phyloP scores from a whole-genome alignment of 2,888 invertebrate genomes.

The Tromatobia lineatoria region DNA sequence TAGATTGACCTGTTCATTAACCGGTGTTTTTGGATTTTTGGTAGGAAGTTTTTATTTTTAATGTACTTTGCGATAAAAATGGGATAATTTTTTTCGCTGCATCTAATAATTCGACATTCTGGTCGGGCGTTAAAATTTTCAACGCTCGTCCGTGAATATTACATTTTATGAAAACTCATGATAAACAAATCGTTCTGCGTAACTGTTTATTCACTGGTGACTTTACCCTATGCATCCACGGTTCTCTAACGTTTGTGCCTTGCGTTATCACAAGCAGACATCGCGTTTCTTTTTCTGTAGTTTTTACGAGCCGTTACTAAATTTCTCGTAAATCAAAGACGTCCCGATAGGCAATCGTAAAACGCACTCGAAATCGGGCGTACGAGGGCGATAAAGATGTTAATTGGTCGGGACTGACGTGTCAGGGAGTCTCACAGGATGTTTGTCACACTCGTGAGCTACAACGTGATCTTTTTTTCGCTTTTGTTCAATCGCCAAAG shows the following conservation, averaged over 20 bases:
- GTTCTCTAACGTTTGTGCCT: neutral
- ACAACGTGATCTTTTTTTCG: slow-evolving; percentile 1
- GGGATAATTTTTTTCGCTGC: no score
- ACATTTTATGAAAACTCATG: no score
- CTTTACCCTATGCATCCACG: neutral
- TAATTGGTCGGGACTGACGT: slow-evolving; percentile 24
- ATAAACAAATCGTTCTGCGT: no score
- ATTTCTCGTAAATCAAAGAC: slow-evolving; percentile 5
- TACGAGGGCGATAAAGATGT: slow-evolving; percentile 12
- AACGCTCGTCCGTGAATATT: no score
- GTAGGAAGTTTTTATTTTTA: no score
- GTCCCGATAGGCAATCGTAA: neutral
- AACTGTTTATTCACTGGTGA: no score
- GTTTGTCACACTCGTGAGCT: slow-evolving; percentile 13
- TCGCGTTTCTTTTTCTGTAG: neutral
- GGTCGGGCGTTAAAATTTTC: no score
- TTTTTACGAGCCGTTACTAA: neutral
- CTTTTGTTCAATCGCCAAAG: neutral
- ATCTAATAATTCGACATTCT: no score
- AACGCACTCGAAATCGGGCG: neutral
- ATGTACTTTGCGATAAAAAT: no score
- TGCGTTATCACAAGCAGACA: neutral
- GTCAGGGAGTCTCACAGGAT: slow-evolving; percentile 21
- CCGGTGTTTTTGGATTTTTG: no score
- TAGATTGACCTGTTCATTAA: no score